These are phyloP conservation scores for Chlorops oryzae DNA, from an alignment of 1,140 invertebrate genomes.

Conservation along the genomic window DNA sequence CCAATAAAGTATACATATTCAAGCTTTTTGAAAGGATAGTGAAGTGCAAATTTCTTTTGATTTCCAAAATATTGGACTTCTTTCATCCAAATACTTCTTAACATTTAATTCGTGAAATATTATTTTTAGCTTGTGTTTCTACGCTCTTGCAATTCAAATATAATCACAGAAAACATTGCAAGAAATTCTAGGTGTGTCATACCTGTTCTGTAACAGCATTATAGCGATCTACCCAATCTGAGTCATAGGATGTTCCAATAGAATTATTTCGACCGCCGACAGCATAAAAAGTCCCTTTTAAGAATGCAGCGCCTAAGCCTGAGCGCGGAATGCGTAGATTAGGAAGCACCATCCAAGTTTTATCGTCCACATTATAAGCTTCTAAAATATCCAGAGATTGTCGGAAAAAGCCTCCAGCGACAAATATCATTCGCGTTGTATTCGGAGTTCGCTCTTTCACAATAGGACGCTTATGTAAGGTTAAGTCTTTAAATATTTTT, in stretches of 20 bases:
- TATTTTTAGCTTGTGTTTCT: constrained; percentile 37
- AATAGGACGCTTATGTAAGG: constrained; percentile 70
- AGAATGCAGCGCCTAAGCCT: constrained; percentile 79
- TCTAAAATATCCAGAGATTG: constrained; percentile 82
- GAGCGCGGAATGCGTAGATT: constrained; percentile 76
- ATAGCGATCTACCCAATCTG: constrained; percentile 67
- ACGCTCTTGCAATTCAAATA: background rate
- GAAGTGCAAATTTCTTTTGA: too few species aligned
- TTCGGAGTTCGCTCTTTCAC: constrained; percentile 80
- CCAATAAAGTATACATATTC: too few species aligned
- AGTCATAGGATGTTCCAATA: constrained; percentile 70
- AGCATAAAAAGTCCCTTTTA: constrained; percentile 77
- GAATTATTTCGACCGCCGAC: constrained; percentile 87
- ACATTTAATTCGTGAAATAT: too few species aligned
- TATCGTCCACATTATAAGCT: constrained; percentile 79
- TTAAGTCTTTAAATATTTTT: constrained; percentile 83
- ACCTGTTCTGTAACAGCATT: constrained; percentile 41
- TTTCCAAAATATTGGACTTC: too few species aligned
- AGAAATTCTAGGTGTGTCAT: too few species aligned
- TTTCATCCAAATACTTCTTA: too few species aligned
- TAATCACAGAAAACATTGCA: background rate
- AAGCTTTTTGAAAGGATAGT: too few species aligned
- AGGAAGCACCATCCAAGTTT: constrained; percentile 72
- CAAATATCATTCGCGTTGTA: constrained; percentile 79
- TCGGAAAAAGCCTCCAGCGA: constrained; percentile 81